phyloP scores from a whole-genome alignment of 1,140 invertebrate species.

The Sinonovacula constricta region DNA sequence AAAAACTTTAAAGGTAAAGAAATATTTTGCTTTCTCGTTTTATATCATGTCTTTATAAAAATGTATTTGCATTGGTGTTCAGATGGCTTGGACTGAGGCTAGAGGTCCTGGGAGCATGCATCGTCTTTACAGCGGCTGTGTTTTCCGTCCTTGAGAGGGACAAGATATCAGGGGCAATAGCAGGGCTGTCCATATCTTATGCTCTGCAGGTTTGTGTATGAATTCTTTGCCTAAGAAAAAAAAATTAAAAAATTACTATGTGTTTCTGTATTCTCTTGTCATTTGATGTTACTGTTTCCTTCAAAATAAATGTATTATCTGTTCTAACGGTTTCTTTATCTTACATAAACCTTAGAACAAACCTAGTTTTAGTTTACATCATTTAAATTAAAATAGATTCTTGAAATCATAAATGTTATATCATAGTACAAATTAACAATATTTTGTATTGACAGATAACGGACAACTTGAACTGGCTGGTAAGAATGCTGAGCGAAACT shows the following conservation, averaged over 20 bases:
- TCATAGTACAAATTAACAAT: neutral
- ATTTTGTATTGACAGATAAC: constrained; percentile 51
- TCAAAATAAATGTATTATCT: neutral
- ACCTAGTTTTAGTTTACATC: neutral
- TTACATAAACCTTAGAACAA: neutral
- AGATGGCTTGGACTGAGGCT: constrained; percentile 94
- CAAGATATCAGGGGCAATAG: constrained; percentile 72
- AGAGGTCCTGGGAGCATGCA: constrained; percentile 85
- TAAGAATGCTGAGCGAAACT: constrained; percentile 95
- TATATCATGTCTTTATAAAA: no score
- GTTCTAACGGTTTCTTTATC: neutral
- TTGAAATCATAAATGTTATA: neutral
- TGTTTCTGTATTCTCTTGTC: neutral
- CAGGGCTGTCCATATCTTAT: constrained; percentile 81
- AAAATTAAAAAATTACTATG: neutral
- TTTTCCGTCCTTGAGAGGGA: constrained; percentile 82
- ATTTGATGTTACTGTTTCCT: neutral
- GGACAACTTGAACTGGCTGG: constrained; percentile 80
- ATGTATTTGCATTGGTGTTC: no score
- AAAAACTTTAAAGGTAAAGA: no score
- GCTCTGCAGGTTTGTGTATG: constrained; percentile 78
- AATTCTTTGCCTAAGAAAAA: neutral
- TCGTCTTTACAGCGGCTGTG: constrained; percentile 80
- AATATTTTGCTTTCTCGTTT: no score
- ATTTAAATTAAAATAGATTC: neutral